Base-by-base conservation (phyloP, 1,140 invertebrate genomes). In the Drosophila ironensis region DNA sequence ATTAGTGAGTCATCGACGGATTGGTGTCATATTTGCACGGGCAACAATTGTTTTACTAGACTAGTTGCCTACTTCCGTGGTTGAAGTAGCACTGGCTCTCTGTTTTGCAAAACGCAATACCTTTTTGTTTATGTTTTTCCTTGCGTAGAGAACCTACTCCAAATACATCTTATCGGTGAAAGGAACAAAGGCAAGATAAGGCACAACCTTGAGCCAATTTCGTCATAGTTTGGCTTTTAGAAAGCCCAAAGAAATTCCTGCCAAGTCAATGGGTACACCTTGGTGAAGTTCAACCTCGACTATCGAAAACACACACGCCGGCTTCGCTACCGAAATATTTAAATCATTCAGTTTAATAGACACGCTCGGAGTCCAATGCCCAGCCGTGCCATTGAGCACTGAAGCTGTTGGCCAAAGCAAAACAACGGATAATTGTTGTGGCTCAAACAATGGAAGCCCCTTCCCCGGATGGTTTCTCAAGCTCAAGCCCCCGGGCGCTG, bases 341-440 rank as follows among this genome's bases (percentile, higher is more conserved):
- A 30, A 68, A 56, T 56, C 63, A 68, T 56, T 54, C 20, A 12
- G 22, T 68, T 40, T 54, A 68, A 54, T 53, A 30, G 61, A 22
- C 47, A 24, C 30, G 28, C n/a, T 40, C 17, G 24, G 52, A 20
- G 38, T 41, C 52, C 52, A 57, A 35, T 25, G 50, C 19, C 50
- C 37, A 35, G 14, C 37, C 37, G 30, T 46, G 59, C 61, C 64
- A 67, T 54, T 46, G 48, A 67, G 44, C 33, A 37, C 33, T 37
- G 41, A 30, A 17, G 19, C 27, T 17, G 50, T 67, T 68, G 61
- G 27, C 33, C 61, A 68, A 68, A 68, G 66, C 51, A 27, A 47
- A 68, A 16, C 51, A 4, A 16, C 41, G 51, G 67, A 56, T 68
- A 68, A 68, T 69, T 68, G 61, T 56, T 54, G 42, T 24, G 59